Evolutionary conservation across 1,140 invertebrate genomes (phyloP).

Genomic region (Calliphora vicina): DNA sequence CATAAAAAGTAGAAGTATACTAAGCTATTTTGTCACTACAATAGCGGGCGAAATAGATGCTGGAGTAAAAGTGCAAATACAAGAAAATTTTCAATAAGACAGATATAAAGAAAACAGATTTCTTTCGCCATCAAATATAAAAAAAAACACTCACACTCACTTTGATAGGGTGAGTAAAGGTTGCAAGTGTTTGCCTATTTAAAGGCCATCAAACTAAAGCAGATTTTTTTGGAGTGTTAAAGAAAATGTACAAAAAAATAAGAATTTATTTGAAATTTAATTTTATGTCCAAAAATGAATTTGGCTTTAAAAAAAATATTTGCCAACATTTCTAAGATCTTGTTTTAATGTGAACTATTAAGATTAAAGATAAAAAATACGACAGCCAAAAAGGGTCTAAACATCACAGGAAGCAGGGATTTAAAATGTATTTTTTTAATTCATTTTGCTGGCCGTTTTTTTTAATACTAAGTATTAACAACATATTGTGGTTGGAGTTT

Average conservation of each 20-base stretch:
- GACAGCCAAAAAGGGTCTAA: background rate
- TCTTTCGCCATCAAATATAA: background rate
- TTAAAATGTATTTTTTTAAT: background rate
- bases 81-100: background rate
- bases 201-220: background rate
- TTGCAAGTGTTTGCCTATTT: background rate
- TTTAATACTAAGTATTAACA: background rate
- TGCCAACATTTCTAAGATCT: background rate
- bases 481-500: background rate
- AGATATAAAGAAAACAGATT: background rate
- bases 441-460: background rate
- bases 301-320: background rate
- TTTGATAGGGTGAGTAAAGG: background rate
- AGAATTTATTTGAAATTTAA: constrained; percentile 3
- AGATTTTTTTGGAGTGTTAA: background rate
- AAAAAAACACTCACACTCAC: background rate
- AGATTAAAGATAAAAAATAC: background rate
- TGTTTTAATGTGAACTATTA: background rate
- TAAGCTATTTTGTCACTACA: background rate
- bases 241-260: background rate
- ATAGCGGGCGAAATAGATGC: background rate
- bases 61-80: background rate
- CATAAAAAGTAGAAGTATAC: background rate
- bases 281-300: background rate
- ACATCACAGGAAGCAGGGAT: background rate